Conservation (phyloP, 2,888 invertebrate genomes). For the Venusia cambrica region DNA sequence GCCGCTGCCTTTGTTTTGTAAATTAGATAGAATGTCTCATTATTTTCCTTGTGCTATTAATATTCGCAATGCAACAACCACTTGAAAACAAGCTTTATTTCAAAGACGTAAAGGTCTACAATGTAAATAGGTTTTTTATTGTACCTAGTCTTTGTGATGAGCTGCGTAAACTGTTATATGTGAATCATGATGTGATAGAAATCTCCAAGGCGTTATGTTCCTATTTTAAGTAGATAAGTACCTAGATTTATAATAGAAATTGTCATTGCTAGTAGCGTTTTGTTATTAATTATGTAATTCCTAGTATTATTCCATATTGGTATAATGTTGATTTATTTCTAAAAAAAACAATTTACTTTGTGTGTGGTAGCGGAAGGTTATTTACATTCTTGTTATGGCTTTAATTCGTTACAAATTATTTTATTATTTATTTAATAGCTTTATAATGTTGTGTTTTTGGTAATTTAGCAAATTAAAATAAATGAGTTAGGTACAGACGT, state of each 20-base stretch:
- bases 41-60: constrained; percentile 4
- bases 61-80: constrained; percentile 2
- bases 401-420: no score
- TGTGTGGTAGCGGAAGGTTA: no score
- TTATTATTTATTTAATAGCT: no score
- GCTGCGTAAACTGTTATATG: no score
- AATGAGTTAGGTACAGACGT: constrained; percentile 26
- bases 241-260: constrained; percentile 6
- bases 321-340: no score
- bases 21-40: constrained; percentile 6
- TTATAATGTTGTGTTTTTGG: no score
- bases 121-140: constrained; percentile 15
- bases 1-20: constrained; percentile 4
- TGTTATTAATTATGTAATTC: no score
- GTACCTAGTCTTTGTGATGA: constrained; percentile 17
- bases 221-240: constrained; percentile 24
- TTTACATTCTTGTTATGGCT: no score
- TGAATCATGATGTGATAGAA: constrained; percentile 28
- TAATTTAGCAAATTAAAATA: no score
- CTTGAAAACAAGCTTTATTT: constrained; percentile 12
- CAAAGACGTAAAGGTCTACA: constrained; percentile 9
- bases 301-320: no score
- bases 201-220: constrained; percentile 27
- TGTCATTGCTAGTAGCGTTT: constrained; percentile 9
- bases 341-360: no score